Conservation (phyloP, 53 echinoderm and acorn worm genomes). For the Paracentrotus lividus region DNA sequence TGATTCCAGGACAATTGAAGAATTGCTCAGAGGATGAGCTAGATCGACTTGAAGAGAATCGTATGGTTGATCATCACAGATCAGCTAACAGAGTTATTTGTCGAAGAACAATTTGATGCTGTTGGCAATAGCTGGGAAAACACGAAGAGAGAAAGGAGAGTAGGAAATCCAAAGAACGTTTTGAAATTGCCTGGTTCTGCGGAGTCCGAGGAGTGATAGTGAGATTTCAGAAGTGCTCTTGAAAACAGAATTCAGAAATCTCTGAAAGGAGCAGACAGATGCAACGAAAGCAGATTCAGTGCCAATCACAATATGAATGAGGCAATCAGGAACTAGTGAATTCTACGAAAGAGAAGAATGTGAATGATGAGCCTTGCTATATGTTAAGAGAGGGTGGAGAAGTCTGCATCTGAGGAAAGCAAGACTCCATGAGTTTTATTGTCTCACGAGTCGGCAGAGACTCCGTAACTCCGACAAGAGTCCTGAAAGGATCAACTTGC, state of each 20-base stretch:
- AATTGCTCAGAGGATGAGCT: constrained; percentile 64
- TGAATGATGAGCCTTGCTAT: constrained; percentile 61
- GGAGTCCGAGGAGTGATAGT: constrained; percentile 51
- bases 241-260: constrained; percentile 54
- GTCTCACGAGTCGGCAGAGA: constrained; percentile 60
- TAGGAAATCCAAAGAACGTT: constrained; percentile 61
- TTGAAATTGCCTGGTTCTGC: constrained; percentile 60
- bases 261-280: constrained; percentile 56
- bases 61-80: constrained; percentile 88
- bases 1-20: constrained; percentile 41
- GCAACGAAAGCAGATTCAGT: constrained; percentile 74
- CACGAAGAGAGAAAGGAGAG: constrained; percentile 45
- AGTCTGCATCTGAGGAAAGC: not conserved
- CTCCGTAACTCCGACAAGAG: constrained; percentile 90
- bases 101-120: constrained; percentile 79
- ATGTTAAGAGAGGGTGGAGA: not conserved
- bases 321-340: constrained; percentile 81
- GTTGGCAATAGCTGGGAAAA: constrained; percentile 75
- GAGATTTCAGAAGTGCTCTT: constrained; percentile 33
- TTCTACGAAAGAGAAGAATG: constrained; percentile 69
- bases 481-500: constrained; percentile 67
- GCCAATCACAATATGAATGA: constrained; percentile 77
- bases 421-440: constrained; percentile 39
- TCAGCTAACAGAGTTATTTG: constrained; percentile 77
- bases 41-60: constrained; percentile 63